Conservation (phyloP, 1,140 invertebrate species). For the Diabrotica undecimpunctata region DNA sequence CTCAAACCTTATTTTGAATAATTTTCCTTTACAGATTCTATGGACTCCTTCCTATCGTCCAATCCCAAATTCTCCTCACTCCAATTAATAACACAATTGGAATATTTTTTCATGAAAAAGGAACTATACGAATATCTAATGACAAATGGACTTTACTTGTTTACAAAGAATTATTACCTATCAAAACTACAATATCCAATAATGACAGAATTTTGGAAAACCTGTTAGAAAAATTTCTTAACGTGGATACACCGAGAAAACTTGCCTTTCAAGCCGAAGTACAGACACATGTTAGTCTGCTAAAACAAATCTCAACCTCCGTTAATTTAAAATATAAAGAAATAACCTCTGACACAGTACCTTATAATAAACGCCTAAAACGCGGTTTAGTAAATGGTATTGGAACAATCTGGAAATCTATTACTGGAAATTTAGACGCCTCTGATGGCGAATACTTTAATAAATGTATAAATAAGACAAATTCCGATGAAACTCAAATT, state of each 20-base stretch:
- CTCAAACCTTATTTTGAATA: neutral
- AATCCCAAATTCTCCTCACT: neutral
- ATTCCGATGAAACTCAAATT: slow-evolving; percentile 19
- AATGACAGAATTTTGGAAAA: neutral
- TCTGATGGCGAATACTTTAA: slow-evolving; percentile 24
- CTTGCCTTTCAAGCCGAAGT: neutral
- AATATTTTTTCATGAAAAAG: neutral
- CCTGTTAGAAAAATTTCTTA: neutral
- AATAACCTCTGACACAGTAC: slow-evolving; percentile 13
- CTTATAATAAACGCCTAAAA: too few species aligned
- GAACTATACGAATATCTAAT: neutral
- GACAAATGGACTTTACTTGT: slow-evolving; percentile 4
- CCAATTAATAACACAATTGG: slow-evolving; percentile 6
- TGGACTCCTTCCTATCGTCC: neutral
- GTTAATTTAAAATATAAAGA: slow-evolving; percentile 17
- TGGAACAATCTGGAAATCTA: too few species aligned
- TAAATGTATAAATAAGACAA: slow-evolving; percentile 21
- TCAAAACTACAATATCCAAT: neutral
- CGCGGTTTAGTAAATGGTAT: too few species aligned
- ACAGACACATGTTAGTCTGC: neutral
- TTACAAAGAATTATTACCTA: neutral
- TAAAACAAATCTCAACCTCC: neutral
- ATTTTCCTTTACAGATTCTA: neutral
- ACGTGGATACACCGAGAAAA: neutral
- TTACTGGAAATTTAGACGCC: slow-evolving; percentile 4